Conservation (phyloP, 2,888 invertebrate genomes). For the Blomia tropicalis region DNA sequence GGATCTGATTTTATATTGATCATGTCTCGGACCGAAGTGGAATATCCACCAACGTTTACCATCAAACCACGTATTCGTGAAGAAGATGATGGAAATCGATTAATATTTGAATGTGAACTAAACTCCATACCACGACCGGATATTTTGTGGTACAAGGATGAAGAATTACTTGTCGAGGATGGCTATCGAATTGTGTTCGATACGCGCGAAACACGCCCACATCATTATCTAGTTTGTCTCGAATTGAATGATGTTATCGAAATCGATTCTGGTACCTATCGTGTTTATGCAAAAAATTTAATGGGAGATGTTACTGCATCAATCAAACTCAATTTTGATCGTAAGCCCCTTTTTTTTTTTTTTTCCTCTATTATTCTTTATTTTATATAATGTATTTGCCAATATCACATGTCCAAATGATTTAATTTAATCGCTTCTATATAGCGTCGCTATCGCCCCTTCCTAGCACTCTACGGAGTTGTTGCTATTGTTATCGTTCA, state of each 20-base stretch:
- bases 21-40: constrained; percentile 34
- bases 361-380: too few relatives aligned
- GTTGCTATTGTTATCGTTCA: too few relatives aligned
- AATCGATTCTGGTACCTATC: constrained; percentile 86
- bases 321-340: constrained; percentile 91
- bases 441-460: too few relatives aligned
- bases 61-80: constrained; percentile 92
- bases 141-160: constrained; percentile 66
- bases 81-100: constrained; percentile 85
- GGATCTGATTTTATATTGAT: too few relatives aligned
- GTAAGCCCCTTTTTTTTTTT: too few relatives aligned
- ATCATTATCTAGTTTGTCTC: constrained; percentile 75
- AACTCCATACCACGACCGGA: constrained; percentile 63
- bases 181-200: constrained; percentile 54
- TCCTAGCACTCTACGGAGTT: too few relatives aligned
- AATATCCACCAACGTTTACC: constrained; percentile 94
- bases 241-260: constrained; percentile 90
- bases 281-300: constrained; percentile 89
- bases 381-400: too few relatives aligned
- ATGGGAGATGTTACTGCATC: constrained; percentile 93
- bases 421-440: too few relatives aligned
- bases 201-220: constrained; percentile 65
- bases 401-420: too few relatives aligned
- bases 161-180: constrained; percentile 57
- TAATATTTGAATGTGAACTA: constrained; percentile 84